Conservation (phyloP, 2,888 invertebrate genomes). For the Theretra japonica region DNA sequence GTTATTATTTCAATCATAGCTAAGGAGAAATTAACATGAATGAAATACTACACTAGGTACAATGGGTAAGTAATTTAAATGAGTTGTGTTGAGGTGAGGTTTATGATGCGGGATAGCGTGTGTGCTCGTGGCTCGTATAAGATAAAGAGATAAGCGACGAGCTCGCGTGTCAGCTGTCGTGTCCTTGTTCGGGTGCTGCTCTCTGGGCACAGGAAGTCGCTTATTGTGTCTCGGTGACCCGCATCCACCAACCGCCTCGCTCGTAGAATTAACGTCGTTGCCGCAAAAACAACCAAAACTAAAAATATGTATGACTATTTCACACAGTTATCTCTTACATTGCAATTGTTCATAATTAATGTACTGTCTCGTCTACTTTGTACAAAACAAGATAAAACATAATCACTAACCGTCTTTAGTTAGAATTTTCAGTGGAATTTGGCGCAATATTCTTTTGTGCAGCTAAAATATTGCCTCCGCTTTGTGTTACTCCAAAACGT, state of each 20-base stretch:
- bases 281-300: slow-evolving; percentile 22
- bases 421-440: slow-evolving; percentile 11
- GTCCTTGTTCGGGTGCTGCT: slow-evolving; percentile 68
- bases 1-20: not conserved
- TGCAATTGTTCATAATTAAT: slow-evolving; percentile 11
- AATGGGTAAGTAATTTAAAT: not conserved
- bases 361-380: not conserved
- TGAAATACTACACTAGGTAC: slow-evolving; percentile 19
- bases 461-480: slow-evolving; percentile 2
- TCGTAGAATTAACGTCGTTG: slow-evolving; percentile 24
- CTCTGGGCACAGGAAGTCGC: slow-evolving; percentile 73
- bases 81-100: slow-evolving; percentile 34
- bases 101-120: slow-evolving; percentile 39
- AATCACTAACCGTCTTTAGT: not conserved
- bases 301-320: slow-evolving; percentile 22
- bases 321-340: slow-evolving; percentile 10
- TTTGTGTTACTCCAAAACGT: slow-evolving; percentile 36
- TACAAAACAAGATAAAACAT: not conserved
- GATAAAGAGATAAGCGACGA: slow-evolving; percentile 55
- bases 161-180: slow-evolving; percentile 64
- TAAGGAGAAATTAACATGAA: not conserved
- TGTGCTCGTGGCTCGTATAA: slow-evolving; percentile 14
- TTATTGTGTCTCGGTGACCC: slow-evolving; percentile 77
- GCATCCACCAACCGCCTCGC: slow-evolving; percentile 53
- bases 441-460: slow-evolving; percentile 4